Evolutionary conservation across 2,797 vertebrate genomes (phyloP), one percentile per base, ranked within the genome.

Genomic region (Odontamblyopus rebecca): DNA sequence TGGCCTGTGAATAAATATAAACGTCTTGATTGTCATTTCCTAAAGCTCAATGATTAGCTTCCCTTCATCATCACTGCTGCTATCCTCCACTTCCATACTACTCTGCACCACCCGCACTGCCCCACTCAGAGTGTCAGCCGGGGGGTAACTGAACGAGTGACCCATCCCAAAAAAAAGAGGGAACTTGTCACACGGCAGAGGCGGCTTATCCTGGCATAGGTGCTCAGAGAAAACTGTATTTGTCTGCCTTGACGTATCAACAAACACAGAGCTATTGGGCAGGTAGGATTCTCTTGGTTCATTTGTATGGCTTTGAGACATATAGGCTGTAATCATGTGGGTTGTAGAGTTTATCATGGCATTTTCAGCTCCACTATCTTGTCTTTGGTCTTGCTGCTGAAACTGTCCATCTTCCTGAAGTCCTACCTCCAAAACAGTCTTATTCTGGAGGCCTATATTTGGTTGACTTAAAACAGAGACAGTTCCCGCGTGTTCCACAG

Each of bases 11-110:
- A 65, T 27, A 44, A 65, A 65, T 48, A 44, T 13, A 5, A 23
- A 64, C 62, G 16, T 50, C 2, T 50, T 48, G 23, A 65, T 48
- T 65, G 61, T 38, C 60, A 61, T 26, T 32, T 13, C 56, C 80
- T 91, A 92, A 59, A 94, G 91, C 75, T 95, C 93, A 6, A 95
- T 95, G 67, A 95, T 93, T 1, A 95, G 91, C 68, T 94, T 95
- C 6, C 91, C 93, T 44, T 95, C 94, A 57, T 95, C 93, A 0
- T 94, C 93, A 16, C 93, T 94, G 60, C 94, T 94, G 88, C 93
- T 93, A 77, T 80, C 91, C 67, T 91, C 90, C 9, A 88, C 88
- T 18, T 90, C 88, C 48, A 85, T 78, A 70, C 82, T 87, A 82
- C 76, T 87, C 50, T 67, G 83, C 48, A 85, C 78, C 0, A 73